Evolutionary conservation across 2,888 invertebrate species (phyloP).

Genomic region (Yponomeuta evonymella): DNA sequence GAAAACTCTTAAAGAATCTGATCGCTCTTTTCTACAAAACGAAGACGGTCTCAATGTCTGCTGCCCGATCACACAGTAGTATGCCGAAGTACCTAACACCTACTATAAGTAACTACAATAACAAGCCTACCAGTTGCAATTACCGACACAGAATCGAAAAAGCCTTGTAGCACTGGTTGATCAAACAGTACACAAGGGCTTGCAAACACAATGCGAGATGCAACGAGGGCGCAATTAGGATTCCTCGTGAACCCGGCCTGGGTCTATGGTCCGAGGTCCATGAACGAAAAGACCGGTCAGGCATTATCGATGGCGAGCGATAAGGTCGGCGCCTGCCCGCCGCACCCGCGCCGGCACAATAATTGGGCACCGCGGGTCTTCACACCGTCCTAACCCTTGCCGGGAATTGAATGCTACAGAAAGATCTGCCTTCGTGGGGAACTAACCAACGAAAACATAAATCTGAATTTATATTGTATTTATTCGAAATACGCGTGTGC

Average conservation of each 20-base stretch:
- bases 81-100: too few relatives aligned
- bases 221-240: constrained; percentile 34
- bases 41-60: too few relatives aligned
- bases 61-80: too few relatives aligned
- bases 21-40: too few relatives aligned
- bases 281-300: constrained; percentile 70
- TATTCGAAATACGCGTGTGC: too few relatives aligned
- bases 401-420: not conserved
- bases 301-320: constrained; percentile 68
- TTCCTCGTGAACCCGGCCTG: constrained; percentile 33
- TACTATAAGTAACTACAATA: too few relatives aligned
- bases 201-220: constrained; percentile 23
- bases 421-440: not conserved
- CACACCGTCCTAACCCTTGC: constrained; percentile 48
- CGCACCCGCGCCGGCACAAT: constrained; percentile 67
- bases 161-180: not conserved
- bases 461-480: not conserved
- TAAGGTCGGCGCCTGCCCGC: constrained; percentile 66
- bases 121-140: too few relatives aligned
- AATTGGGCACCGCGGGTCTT: constrained; percentile 74
- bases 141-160: too few relatives aligned
- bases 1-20: too few relatives aligned
- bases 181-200: not conserved
- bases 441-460: not conserved
- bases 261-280: constrained; percentile 41